Conservation (phyloP, 2,797 vertebrate genomes). For the Caiman crocodilus region DNA sequence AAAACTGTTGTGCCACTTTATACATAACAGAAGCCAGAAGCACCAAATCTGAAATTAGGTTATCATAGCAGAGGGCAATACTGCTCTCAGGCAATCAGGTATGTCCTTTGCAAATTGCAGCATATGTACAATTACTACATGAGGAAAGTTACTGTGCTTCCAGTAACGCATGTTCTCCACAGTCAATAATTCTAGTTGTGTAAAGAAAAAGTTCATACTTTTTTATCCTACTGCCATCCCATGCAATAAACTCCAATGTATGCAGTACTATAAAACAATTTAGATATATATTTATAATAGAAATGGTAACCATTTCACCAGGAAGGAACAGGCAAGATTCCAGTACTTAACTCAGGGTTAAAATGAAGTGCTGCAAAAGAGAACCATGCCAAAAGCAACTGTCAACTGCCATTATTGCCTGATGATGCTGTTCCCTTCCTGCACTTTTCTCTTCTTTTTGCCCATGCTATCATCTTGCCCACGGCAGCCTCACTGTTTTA, state of each 20-base stretch:
- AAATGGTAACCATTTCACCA: neutral
- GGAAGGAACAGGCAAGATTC: neutral
- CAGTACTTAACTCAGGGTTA: slow-evolving; percentile 17
- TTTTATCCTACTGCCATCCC: neutral
- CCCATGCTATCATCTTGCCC: neutral
- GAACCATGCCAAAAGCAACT: neutral
- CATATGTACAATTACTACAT: slow-evolving; percentile 39
- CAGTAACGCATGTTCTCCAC: slow-evolving; percentile 29
- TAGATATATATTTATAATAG: neutral
- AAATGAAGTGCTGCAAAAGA: neutral
- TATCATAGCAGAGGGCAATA: slow-evolving; percentile 71
- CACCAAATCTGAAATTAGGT: slow-evolving; percentile 72
- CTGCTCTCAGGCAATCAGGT: slow-evolving; percentile 51
- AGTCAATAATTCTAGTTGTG: slow-evolving; percentile 42
- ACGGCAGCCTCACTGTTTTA: neutral
- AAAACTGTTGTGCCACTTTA: slow-evolving; percentile 57
- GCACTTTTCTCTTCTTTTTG: slow-evolving; percentile 1
- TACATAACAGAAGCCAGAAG: slow-evolving; percentile 76
- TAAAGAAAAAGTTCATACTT: slow-evolving; percentile 42
- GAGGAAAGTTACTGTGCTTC: slow-evolving; percentile 6
- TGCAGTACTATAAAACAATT: neutral
- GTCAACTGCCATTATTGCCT: neutral
- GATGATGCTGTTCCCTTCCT: neutral
- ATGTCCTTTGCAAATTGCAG: slow-evolving; percentile 68
- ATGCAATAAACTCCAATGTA: neutral